Conservation (phyloP, 1,140 invertebrate genomes). For the Ganaspis sp. region DNA sequence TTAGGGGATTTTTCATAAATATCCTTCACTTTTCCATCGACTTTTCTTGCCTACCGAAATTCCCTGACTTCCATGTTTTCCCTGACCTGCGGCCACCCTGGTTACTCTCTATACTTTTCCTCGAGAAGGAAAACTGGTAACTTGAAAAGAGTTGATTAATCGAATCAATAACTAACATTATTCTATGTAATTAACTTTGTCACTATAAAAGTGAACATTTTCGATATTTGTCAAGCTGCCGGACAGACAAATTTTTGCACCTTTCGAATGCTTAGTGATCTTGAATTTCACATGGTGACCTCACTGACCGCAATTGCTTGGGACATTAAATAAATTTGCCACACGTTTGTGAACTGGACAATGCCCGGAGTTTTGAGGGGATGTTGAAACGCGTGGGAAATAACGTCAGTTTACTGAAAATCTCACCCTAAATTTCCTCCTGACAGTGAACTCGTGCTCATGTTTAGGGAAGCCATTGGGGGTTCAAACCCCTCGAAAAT, state of each 20-base stretch:
- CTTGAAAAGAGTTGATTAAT: too few relatives aligned
- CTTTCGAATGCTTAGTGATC: background rate
- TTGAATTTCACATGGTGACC: constrained; percentile 1
- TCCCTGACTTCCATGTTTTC: too few relatives aligned
- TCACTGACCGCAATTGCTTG: constrained; percentile 21
- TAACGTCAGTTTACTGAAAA: background rate
- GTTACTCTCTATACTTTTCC: too few relatives aligned
- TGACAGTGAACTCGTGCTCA: constrained; percentile 6
- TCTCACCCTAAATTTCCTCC: constrained; percentile 13
- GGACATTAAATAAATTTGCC: constrained; percentile 26
- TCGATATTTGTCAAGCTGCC: background rate
- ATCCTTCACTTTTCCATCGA: too few relatives aligned
- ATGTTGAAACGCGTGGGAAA: constrained; percentile 21
- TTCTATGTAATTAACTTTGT: too few relatives aligned
- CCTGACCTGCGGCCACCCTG: too few relatives aligned
- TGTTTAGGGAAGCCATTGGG: background rate
- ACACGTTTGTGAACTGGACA: constrained; percentile 8
- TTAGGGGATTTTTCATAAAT: too few relatives aligned
- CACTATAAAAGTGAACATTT: too few relatives aligned
- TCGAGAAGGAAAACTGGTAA: too few relatives aligned
- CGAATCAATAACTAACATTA: too few relatives aligned
- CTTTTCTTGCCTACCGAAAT: too few relatives aligned
- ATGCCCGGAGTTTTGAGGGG: background rate
- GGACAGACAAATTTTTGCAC: background rate
- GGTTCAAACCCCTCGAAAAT: constrained; percentile 30